Evolutionary conservation across 2,797 vertebrate species (phyloP), one percentile per base, ranked within the genome.

Genomic region (Enteromius afrohamiltoni): DNA sequence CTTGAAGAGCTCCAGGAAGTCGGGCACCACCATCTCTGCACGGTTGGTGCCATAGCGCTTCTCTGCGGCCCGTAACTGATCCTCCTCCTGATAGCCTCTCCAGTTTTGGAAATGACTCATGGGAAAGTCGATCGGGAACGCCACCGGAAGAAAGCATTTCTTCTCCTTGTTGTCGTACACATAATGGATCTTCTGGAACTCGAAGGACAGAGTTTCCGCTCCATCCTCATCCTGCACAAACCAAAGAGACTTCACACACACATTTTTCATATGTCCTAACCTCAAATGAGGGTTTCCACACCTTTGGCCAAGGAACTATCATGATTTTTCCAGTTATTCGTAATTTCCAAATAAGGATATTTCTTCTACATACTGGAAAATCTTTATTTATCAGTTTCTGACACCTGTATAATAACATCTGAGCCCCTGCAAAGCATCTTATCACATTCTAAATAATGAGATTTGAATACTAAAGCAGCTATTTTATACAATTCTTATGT

Each of bases 101-200:
- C 95, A 96, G 13, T 91, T 93, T 90, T 99, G 98, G 90, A 99
- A 99, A 89, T 92, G 94, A 10, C 94, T 93, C 78, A 99, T 90
- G 1, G 95, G 86, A 3, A 95, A 91, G 65, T 89, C 90, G 88
- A 98, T 92, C 0, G 97, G 97, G 85, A 98, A 99, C 0, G 96
- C 94, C 14, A 97, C 95, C 0, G 96, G 96, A 23, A 96, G 90
- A 84, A 99, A 99, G 34, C 90, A 85, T 83, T 97, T 98, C 90
- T 94, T 96, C 70, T 97, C 95, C 0, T 91, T 88, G 4, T 85
- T 55, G 77, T 98, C 96, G 0, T 94, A 98, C 0, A 94, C 92
- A 80, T 99, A 99, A 42, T 96, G 93, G 88, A 98, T 98, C 92
- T 99, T 99, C 91, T 99, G 98, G 90, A 99, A 99, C 85, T 99